Evolutionary conservation across 30 jellyfish, hydroid and myxozoan genomes (phyloP), one percentile per base, ranked within the genome.

Genomic region (Nemopilema nomurai): DNA sequence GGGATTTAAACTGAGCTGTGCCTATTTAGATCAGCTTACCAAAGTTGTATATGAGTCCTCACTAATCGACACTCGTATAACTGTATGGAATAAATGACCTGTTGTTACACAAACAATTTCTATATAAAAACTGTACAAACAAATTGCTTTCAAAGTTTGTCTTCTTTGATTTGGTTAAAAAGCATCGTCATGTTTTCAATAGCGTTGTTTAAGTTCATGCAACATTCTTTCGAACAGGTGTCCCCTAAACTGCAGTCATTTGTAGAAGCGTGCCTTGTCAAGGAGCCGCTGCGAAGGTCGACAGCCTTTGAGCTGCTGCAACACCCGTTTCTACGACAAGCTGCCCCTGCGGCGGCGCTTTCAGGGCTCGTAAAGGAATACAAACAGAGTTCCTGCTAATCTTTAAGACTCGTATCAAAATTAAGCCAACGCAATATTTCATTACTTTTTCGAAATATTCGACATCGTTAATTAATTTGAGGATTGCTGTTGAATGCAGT

Each of bases 291-390:
- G 81, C 79, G 85, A 26, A 70, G 98, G 72, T 71, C 97, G 16
- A 82, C 97, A 49, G 98, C 98, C 6, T 92, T 88, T 66, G 98
- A 92, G 75, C 71, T 92, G 67, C 90, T 92, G 68, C 97, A 92
- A 74, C 98, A 92, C 62, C 98, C 98, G 16, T 92, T 92, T 79
- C 74, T 92, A 52, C 89, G 97, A 84, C 82, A 73, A 73, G 87
- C 96, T 18, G 90, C 97, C 69, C 90, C 97, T 22, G 81, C 96
- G 27, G 66, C 98, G 27, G 76, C 90, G 25, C 85, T 92, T 1
- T 95, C 93, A 49, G 82, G 82, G 31, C 96, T 92, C 16, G 90
- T 92, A 33, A 86, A 79, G 52, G 97, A 92, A 28, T 88, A 79
- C 86, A 87, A 76, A 51, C 96, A 85, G 49, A 85, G 93, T 81